Base-by-base conservation (phyloP, 2,888 invertebrate species). In the Meta bourneti region DNA sequence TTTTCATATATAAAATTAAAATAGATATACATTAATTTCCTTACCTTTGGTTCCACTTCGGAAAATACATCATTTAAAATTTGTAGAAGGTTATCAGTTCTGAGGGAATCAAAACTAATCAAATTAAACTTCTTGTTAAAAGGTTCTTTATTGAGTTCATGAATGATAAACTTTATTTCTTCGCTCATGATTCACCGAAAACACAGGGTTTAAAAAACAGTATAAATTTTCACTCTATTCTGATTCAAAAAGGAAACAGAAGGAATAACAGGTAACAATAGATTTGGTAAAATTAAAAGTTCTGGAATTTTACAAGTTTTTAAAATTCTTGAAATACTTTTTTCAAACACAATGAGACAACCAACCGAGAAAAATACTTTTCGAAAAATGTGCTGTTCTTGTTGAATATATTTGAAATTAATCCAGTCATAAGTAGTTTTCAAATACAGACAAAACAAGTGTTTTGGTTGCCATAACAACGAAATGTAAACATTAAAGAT, bases 71-170 rank as follows among this genome's bases (percentile, higher is more conserved):
- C 97, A 93, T 96, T 96, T 48, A 98, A 95, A 93, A 97, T 95
- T 95, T 96, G 98, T 34, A 98, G 95, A 90, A 98, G 95, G 94
- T 97, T 97, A 93, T 97, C 96, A 78, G 97, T 96, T 92, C 96
- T 96, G 91, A 98, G 95, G 7, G 97, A 96, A 95, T 98, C 98
- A 95, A 98, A 98, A 93, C 97, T 97, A 94, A 98, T 97, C 92
- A 98, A 95, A 94, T 97, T 98, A 94, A 97, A 97, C 94, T 96
- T 97, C 94, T 96, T 96, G 84, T 96, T 96, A 94, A 98, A 96
- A 0, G 96, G 96, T 79, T 96, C 95, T 94, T 96, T 96, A 94
- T 97, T 98, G 93, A 98, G 94, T 95, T 97, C 97, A 93, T 96
- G 96, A 78, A 98, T 96, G 93, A 96, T 95, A 93, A 94, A 95